Evolutionary conservation across 2,888 invertebrate species (phyloP).

Genomic region (Griposia aprilina): DNA sequence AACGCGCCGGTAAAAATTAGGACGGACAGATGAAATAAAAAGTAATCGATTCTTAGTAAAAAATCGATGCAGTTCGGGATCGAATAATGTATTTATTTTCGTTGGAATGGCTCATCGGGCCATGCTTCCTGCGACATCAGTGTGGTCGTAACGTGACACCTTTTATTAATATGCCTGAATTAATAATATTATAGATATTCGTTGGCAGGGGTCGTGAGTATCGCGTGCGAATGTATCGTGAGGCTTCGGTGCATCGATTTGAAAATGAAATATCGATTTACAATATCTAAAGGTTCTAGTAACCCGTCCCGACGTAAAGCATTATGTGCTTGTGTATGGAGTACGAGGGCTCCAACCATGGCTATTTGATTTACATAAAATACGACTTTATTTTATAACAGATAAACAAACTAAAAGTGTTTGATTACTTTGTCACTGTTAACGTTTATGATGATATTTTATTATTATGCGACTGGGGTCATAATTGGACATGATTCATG

Average conservation of each 20-base stretch:
- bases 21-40: conserved; percentile 80
- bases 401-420: conserved; percentile 40
- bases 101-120: conserved; percentile 85
- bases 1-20: conserved; percentile 70
- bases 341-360: conserved; percentile 7
- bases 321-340: conserved; percentile 42
- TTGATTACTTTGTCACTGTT: conserved; percentile 45
- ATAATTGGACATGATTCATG: conserved; percentile 32
- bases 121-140: conserved; percentile 89
- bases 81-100: conserved; percentile 86
- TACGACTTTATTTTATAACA: conserved; percentile 37
- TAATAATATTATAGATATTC: conserved; percentile 89
- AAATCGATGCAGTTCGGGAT: conserved; percentile 79
- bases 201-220: conserved; percentile 81
- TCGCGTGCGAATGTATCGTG: conserved; percentile 89
- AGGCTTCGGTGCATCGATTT: conserved; percentile 86
- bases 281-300: conserved; percentile 69
- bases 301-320: conserved; percentile 56
- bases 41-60: conserved; percentile 79
- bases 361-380: conserved; percentile 52
- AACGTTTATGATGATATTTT: conserved; percentile 49
- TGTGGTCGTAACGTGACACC: conserved; percentile 89
- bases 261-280: conserved; percentile 86
- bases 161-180: conserved; percentile 89
- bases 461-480: conserved; percentile 35